phyloP scores from a whole-genome alignment of 2,888 invertebrate species.

The Rhimphoctona megacephalus region DNA sequence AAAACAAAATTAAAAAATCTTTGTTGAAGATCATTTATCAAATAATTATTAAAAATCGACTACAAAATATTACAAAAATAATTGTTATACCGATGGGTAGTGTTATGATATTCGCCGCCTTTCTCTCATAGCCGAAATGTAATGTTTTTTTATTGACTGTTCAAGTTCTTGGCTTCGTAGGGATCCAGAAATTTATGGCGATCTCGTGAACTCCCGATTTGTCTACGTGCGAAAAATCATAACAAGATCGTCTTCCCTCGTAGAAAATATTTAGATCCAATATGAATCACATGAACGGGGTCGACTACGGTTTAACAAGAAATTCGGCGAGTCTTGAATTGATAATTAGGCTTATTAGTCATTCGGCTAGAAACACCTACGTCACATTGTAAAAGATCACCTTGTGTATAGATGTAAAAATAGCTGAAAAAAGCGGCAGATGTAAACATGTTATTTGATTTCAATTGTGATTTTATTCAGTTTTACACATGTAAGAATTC shows the following conservation, averaged over 20 bases:
- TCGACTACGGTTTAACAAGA: background rate
- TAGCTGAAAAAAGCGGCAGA: background rate
- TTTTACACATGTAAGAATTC: background rate
- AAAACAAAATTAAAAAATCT: background rate
- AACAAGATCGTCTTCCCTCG: constrained; percentile 8
- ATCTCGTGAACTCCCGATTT: constrained; percentile 16
- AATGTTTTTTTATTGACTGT: background rate
- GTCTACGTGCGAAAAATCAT: constrained; percentile 48
- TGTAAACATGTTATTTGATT: background rate
- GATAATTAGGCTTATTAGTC: background rate
- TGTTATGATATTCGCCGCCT: background rate
- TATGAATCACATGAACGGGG: background rate
- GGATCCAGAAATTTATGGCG: background rate
- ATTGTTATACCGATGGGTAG: background rate
- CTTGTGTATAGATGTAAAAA: background rate
- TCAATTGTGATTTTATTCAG: background rate
- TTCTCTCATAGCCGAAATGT: background rate
- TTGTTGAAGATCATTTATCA: background rate
- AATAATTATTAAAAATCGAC: background rate
- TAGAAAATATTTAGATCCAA: background rate
- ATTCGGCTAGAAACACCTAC: background rate
- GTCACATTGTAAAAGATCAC: background rate
- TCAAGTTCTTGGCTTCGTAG: background rate
- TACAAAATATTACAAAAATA: background rate
- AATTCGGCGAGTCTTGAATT: background rate